These are phyloP conservation scores for Theretra japonica DNA, from an alignment of 2,888 invertebrate species.

Conservation along the genomic window DNA sequence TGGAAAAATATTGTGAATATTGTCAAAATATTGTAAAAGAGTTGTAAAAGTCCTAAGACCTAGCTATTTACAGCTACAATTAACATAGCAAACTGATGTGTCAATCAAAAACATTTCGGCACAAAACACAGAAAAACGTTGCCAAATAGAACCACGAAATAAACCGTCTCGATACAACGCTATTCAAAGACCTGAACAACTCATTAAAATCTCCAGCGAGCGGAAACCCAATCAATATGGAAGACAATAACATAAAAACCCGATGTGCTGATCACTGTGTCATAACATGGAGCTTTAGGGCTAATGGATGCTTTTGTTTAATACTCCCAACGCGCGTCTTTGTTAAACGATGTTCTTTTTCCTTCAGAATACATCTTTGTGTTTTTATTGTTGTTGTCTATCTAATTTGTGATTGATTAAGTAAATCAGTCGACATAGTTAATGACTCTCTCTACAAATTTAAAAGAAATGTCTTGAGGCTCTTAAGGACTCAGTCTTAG, in stretches of 20 bases:
- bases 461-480: no score
- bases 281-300: neutral
- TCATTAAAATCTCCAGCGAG: constrained; percentile 22
- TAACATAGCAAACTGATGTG: no score
- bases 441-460: no score
- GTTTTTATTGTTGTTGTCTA: neutral
- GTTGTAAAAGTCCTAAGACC: no score
- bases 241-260: constrained; percentile 16
- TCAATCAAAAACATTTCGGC: no score
- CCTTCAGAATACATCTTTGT: neutral
- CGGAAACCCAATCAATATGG: constrained; percentile 23
- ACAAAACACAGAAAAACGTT: no score
- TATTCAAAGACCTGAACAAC: constrained; percentile 16
- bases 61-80: no score
- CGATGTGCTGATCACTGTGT: constrained; percentile 14
- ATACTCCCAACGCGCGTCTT: neutral
- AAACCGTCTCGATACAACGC: neutral
- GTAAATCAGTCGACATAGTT: no score
- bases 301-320: constrained; percentile 16
- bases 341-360: neutral
- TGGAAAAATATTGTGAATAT: no score
- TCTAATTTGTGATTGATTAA: neutral
- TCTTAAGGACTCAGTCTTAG: no score
- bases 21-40: no score
- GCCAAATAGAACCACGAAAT: neutral